Base-by-base conservation (phyloP, 92 coral and sea anemone species). In the Actinernus sp. region DNA sequence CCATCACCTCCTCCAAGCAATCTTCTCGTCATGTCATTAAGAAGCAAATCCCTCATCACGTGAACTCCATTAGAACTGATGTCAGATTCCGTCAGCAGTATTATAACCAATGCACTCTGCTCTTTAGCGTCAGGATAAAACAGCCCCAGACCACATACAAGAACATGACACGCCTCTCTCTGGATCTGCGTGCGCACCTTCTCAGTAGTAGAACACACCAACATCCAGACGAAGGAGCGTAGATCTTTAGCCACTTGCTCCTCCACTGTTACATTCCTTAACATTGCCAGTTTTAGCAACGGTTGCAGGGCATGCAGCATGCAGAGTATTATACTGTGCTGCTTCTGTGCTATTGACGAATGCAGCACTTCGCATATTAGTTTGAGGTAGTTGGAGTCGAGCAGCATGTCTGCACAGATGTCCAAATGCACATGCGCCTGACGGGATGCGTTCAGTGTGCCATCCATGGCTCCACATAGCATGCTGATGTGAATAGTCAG, bases 61-160 rank as follows among this genome's bases (percentile, higher is more conserved):
- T 37, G 63, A 56, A 68, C 56, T 9, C 75, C 88, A 47, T 31
- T 54, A n/a, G 84, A 28, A 3, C 56, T 34, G n/a, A 80, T 25
- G 34, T 63, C 82, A 45, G 69, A 61, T 32, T 93, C 96, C 18
- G 75, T 67, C 43, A 93, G 48, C 31, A 93, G 56, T 26, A 85
- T 76, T 73, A 87, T 79, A 26, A 93, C 59, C 21, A 91, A 50
- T 33, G 97, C 92, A 63, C 93, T 90, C 58, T 78, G 94, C 26
- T 94, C 97, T 40, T 51, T 29, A 6, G 73, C 24, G 30, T 63
- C 57, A 21, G 92, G 76, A 70, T 87, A 94, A 67, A 94, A 87
- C 66, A 87, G 64, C 30, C 64, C 65, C 71, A 85, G 50, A 14
- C 97, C 93, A 50, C 83, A 57, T 40, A 55, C 55, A 18, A 85